Conservation (phyloP, 2,113 vertebrate species). For the Cyprinodon brontotheroides region DNA sequence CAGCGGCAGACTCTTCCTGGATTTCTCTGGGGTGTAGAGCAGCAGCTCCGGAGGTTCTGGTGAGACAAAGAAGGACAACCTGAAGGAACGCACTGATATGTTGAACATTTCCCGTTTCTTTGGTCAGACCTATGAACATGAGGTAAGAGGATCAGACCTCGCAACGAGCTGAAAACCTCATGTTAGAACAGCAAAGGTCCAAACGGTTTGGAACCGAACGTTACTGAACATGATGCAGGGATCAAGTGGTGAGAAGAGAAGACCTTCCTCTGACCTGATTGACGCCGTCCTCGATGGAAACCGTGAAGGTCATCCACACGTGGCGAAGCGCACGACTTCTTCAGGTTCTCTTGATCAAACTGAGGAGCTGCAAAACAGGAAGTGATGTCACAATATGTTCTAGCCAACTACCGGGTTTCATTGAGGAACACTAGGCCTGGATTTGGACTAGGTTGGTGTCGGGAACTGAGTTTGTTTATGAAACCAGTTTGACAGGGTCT, state of each 20-base stretch:
- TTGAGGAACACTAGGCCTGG: neutral
- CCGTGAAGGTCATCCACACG: constrained; percentile 75
- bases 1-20: constrained; percentile 76
- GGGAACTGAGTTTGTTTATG: neutral
- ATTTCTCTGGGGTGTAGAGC: constrained; percentile 80
- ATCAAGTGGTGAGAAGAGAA: too few relatives aligned
- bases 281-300: constrained; percentile 81
- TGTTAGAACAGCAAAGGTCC: too few relatives aligned
- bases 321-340: constrained; percentile 74
- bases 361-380: constrained; percentile 77
- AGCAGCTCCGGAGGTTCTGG: constrained; percentile 82
- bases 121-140: too few relatives aligned
- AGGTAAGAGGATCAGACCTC: too few relatives aligned
- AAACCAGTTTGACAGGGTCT: neutral
- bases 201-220: neutral
- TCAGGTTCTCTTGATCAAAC: constrained; percentile 74
- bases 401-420: neutral
- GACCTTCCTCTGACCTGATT: constrained; percentile 80
- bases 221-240: neutral
- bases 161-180: too few relatives aligned
- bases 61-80: constrained; percentile 4
- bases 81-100: neutral
- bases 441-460: too few relatives aligned
- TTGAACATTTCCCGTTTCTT: too few relatives aligned
- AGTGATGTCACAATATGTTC: constrained; percentile 18